Percentiles rank a stretch among this genome's conserved stretches.
Conservation (phyloP, 2,113 vertebrate genomes). For the Lepidothrix coronata region DNA sequence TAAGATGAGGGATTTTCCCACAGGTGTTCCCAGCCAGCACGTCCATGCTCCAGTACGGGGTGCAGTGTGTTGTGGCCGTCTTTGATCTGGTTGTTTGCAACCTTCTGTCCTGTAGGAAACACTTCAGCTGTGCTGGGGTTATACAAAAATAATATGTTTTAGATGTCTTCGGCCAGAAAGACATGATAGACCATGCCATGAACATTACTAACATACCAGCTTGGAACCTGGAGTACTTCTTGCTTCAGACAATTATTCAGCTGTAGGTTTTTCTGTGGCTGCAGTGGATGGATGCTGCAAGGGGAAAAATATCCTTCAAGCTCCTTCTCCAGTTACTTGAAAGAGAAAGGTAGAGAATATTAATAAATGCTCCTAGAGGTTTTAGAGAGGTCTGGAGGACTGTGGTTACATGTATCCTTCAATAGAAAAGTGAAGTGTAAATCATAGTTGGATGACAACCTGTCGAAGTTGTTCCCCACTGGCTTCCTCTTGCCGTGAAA, state of each 20-base stretch:
- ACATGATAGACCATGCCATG: not conserved
- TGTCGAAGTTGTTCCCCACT: not conserved
- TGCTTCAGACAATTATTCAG: not conserved
- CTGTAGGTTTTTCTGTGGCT: not conserved
- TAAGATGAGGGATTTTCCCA: not conserved
- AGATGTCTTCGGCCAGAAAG: not conserved
- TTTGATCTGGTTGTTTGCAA: not conserved
- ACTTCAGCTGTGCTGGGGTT: not conserved
- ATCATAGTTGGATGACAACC: not conserved
- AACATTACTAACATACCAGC: not conserved
- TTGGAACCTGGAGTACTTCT: not conserved
- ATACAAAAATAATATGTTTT: not conserved
- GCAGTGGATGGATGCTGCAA: not conserved
- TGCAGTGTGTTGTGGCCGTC: rapidly evolving
- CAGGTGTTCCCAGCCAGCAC: not conserved
- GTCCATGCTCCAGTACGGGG: not conserved
- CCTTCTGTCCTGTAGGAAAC: not conserved
- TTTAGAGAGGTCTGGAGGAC: not conserved
- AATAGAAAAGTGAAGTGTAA: not conserved
- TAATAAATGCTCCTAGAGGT: not conserved
- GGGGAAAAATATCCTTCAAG: not conserved
- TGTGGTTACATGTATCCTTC: not conserved
- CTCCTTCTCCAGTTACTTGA: not conserved
- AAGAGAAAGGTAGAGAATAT: not conserved
- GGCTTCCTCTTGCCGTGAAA: not conserved